These are phyloP conservation scores for Sphenopsis melanotis DNA, from an alignment of 2,797 vertebrate genomes.

Conservation along the genomic window DNA sequence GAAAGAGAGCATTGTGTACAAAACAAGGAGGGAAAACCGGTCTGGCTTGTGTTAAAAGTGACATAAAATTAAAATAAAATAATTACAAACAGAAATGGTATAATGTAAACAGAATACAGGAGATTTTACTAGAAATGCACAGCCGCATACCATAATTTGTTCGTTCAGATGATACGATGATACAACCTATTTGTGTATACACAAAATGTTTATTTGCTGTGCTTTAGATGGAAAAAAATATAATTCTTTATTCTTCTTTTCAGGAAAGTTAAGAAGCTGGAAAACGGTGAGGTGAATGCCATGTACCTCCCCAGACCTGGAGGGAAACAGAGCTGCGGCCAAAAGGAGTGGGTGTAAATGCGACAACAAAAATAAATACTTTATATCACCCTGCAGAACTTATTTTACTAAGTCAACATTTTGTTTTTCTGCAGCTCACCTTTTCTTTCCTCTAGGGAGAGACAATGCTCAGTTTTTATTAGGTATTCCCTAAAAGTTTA, in stretches of 20 bases:
- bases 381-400: not conserved
- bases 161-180: conserved; percentile 29
- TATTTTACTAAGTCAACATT: not conserved
- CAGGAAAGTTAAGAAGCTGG: not conserved
- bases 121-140: conserved; percentile 57
- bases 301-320: not conserved
- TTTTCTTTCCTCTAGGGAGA: not conserved
- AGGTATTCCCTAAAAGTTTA: not conserved
- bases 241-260: not conserved
- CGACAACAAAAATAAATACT: conserved; percentile 41
- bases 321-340: not conserved
- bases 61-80: conserved; percentile 82
- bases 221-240: not conserved
- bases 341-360: conserved; percentile 2
- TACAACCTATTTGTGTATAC: not conserved
- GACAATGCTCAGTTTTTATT: not conserved
- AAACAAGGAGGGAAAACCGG: conserved; percentile 63
- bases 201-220: conserved; percentile 16
- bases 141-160: not conserved
- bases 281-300: not conserved
- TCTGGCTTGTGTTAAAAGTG: conserved; percentile 81
- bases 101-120: conserved; percentile 70
- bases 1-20: conserved; percentile 76
- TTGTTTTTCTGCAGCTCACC: not conserved
- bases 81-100: conserved; percentile 74